Conservation (phyloP, 2,797 vertebrate genomes). For the Holocentrus rufus region DNA sequence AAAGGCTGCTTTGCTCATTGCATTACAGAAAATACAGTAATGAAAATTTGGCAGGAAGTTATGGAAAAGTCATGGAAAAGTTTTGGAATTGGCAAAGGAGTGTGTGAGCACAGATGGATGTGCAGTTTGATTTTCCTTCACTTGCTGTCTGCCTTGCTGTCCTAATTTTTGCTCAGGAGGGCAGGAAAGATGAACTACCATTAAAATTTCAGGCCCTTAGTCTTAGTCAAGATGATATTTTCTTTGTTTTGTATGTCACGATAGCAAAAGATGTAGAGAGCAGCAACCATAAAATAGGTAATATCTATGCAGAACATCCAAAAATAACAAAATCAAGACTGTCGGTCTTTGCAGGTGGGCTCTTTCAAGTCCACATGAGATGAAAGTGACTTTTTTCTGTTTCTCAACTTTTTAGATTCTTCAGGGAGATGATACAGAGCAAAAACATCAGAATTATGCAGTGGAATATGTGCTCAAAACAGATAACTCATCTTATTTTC, state of each 20-base stretch:
- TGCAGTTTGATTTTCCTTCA: not conserved
- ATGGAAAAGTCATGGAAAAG: no score
- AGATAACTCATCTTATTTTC: not conserved
- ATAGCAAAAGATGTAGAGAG: not conserved
- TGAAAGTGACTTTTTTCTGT: not conserved
- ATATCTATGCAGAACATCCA: not conserved
- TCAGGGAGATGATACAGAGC: not conserved
- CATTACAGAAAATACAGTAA: no score
- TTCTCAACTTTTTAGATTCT: slow-evolving; percentile 13
- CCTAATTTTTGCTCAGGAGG: slow-evolving; percentile 13
- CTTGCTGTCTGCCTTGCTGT: not conserved
- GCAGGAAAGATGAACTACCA: not conserved
- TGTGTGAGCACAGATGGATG: slow-evolving; percentile 3
- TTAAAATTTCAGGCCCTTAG: not conserved
- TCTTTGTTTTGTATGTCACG: slow-evolving; percentile 2
- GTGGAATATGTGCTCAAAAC: not conserved
- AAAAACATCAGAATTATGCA: not conserved
- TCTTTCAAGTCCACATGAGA: slow-evolving; percentile 38
- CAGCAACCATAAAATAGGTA: not conserved
- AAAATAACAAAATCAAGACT: slow-evolving; percentile 11
- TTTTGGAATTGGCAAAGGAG: not conserved
- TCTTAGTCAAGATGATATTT: not conserved
- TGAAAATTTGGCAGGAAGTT: no score
- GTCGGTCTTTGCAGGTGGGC: slow-evolving; percentile 14
- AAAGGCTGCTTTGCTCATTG: no score